Evolutionary conservation across 2,113 vertebrate species (phyloP).

Genomic region (Istiophorus platypterus): DNA sequence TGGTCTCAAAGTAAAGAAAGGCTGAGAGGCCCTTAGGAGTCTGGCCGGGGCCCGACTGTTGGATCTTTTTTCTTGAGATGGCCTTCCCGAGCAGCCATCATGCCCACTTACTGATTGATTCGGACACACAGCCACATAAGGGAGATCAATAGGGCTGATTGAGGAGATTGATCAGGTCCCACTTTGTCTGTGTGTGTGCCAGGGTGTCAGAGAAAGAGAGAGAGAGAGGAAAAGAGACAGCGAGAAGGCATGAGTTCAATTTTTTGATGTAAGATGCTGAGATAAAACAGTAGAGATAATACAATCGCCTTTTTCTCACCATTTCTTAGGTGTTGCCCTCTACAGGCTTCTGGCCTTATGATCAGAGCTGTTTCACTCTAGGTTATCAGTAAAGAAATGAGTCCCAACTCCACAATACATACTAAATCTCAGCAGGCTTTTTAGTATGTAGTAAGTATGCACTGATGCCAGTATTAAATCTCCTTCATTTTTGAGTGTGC

Average conservation of each 20-base stretch:
- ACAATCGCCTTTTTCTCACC: background rate
- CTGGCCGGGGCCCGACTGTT: background rate
- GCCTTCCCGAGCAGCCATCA: background rate
- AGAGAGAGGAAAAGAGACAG: background rate
- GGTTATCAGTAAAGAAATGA: background rate
- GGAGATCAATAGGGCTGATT: conserved; percentile 31
- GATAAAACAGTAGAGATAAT: background rate
- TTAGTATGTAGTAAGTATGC: background rate
- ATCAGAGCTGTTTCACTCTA: background rate
- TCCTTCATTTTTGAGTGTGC: background rate
- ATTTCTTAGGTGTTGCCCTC: conserved; percentile 10
- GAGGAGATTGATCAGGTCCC: conserved; percentile 20
- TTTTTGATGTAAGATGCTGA: background rate
- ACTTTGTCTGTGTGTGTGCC: background rate
- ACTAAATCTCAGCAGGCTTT: background rate
- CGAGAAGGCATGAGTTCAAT: background rate
- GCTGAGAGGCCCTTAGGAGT: conserved; percentile 6
- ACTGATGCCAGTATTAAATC: background rate
- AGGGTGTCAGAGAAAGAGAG: background rate
- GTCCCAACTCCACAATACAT: background rate
- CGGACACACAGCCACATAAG: background rate
- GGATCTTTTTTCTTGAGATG: background rate
- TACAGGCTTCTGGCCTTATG: background rate
- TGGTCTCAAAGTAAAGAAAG: background rate
- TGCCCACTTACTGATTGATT: conserved; percentile 6